Evolutionary conservation across 2,888 invertebrate species (phyloP).

Genomic region (Augiades crinisus): DNA sequence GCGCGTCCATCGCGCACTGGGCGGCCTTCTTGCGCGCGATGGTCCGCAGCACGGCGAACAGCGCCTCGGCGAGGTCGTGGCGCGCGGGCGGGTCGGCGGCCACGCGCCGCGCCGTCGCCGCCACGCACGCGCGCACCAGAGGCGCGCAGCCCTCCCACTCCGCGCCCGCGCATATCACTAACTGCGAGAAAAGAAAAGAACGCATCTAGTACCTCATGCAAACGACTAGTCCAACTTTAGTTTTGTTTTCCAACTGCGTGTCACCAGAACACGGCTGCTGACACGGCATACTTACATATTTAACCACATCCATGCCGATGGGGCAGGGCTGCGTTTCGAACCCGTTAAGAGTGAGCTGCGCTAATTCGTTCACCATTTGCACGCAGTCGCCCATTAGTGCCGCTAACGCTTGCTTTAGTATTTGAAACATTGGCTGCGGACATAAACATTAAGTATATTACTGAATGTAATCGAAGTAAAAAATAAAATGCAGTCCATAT

Average conservation of each 20-base stretch:
- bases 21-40: constrained; percentile 84
- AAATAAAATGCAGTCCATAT: too few relatives aligned
- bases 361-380: constrained; percentile 85
- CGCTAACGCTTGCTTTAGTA: constrained; percentile 87
- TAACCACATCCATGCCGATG: constrained; percentile 86
- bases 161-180: constrained; percentile 59
- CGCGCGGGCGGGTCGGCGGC: constrained; percentile 61
- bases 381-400: constrained; percentile 87
- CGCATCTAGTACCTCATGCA: too few relatives aligned
- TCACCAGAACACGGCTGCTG: too few relatives aligned
- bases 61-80: constrained; percentile 86
- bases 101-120: constrained; percentile 40
- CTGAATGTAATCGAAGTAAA: too few relatives aligned
- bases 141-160: constrained; percentile 49
- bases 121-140: constrained; percentile 49
- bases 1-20: constrained; percentile 48
- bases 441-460: neutral
- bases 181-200: constrained; percentile 20
- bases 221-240: too few relatives aligned
- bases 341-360: constrained; percentile 84
- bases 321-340: constrained; percentile 86
- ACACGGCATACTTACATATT: constrained; percentile 60
- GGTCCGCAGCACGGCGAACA: constrained; percentile 83
- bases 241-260: too few relatives aligned
- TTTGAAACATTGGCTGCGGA: constrained; percentile 85